phyloP scores from a whole-genome alignment of 2,888 invertebrate genomes.

The Linyphia triangularis region DNA sequence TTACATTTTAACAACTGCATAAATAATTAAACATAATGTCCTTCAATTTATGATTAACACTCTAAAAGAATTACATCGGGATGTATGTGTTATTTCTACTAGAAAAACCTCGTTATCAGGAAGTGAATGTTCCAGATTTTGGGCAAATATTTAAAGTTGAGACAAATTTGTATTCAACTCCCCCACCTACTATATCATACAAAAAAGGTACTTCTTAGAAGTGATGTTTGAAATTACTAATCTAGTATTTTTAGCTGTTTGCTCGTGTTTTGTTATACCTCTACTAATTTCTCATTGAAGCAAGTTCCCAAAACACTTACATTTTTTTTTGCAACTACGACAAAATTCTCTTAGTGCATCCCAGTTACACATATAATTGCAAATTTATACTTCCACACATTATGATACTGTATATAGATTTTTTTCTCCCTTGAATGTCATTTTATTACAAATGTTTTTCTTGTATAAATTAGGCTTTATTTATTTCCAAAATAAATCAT shows the following conservation, averaged over 20 bases:
- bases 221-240: constrained; percentile 41
- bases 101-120: constrained; percentile 57
- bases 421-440: no score
- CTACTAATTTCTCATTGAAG: not conserved
- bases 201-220: constrained; percentile 77
- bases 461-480: no score
- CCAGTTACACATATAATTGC: no score
- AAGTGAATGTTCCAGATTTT: constrained; percentile 76
- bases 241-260: not conserved
- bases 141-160: constrained; percentile 79
- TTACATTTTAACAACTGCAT: no score
- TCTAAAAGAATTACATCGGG: not conserved
- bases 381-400: no score
- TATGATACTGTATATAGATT: no score
- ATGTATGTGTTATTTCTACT: constrained; percentile 27
- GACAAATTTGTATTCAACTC: constrained; percentile 79
- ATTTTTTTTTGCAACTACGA: not conserved
- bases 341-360: no score
- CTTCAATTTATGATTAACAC: not conserved
- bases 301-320: not conserved
- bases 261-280: constrained; percentile 19
- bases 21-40: no score
- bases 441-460: no score
- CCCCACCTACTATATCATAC: constrained; percentile 74
- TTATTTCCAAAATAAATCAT: no score